Evolutionary conservation across 2,888 invertebrate genomes (phyloP).

Genomic region (Isoperla grammatica): DNA sequence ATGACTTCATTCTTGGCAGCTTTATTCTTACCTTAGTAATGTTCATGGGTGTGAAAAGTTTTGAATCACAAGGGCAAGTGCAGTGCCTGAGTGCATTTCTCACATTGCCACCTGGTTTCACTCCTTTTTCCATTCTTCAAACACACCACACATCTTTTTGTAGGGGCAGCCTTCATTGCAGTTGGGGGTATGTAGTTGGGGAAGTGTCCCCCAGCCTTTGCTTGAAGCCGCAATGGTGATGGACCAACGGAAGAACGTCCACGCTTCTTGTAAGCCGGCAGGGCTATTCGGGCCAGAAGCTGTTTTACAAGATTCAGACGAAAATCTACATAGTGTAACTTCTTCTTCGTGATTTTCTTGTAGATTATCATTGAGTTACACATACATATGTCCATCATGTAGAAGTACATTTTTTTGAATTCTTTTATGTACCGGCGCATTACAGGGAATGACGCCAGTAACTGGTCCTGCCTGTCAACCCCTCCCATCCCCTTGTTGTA

Average conservation of each 20-base stretch:
- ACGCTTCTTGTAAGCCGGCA: slow-evolving; percentile 30
- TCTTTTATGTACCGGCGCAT: slow-evolving; percentile 31
- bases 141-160: too few relatives aligned
- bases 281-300: slow-evolving; percentile 24
- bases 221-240: slow-evolving; percentile 27
- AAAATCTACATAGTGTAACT: slow-evolving; percentile 25
- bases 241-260: slow-evolving; percentile 29
- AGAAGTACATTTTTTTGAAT: slow-evolving; percentile 32
- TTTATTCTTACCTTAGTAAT: too few relatives aligned
- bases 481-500: slow-evolving; percentile 34
- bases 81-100: too few relatives aligned
- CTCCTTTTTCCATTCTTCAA: too few relatives aligned
- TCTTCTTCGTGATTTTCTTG: slow-evolving; percentile 13
- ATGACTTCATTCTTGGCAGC: too few relatives aligned
- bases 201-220: slow-evolving; percentile 31
- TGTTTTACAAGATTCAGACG: slow-evolving; percentile 28
- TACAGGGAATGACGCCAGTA: slow-evolving; percentile 30
- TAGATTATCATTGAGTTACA: slow-evolving; percentile 22
- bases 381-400: slow-evolving; percentile 29
- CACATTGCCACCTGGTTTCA: too few relatives aligned
- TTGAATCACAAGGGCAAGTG: too few relatives aligned
- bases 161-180: too few relatives aligned
- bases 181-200: slow-evolving; percentile 30
- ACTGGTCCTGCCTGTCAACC: slow-evolving; percentile 30
- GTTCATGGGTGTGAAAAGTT: too few relatives aligned